Conservation (phyloP, 2,797 vertebrate species). For the Coccyzus lansbergi region DNA sequence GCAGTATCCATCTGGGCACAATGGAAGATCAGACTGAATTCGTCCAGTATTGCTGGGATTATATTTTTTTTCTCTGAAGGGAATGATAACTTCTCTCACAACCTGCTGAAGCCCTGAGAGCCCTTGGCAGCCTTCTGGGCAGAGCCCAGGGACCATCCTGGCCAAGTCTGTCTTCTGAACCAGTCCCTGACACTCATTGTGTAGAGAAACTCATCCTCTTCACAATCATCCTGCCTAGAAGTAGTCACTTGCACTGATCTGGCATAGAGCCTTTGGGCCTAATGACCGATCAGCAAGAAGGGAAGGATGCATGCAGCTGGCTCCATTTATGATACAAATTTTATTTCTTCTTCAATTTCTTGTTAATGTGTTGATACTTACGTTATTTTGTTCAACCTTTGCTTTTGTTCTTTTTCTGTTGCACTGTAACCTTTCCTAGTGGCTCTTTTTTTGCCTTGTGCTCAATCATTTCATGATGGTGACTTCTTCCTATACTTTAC, state of each 20-base stretch:
- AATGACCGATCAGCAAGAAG: neutral
- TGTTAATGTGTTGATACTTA: neutral
- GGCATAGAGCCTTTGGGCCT: neutral
- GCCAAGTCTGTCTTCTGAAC: neutral
- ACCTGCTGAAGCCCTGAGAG: neutral
- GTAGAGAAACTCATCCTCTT: neutral
- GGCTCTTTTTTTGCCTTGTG: neutral
- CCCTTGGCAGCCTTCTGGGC: neutral
- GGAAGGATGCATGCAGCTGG: neutral
- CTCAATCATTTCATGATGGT: neutral
- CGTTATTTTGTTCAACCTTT: neutral
- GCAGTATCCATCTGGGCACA: rapidly evolving
- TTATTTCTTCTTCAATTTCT: constrained; percentile 1
- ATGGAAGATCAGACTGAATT: neutral
- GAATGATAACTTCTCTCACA: neutral
- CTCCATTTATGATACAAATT: neutral
- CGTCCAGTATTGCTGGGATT: neutral
- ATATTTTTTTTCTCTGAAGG: neutral
- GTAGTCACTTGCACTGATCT: neutral
- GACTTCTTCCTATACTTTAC: constrained; percentile 31
- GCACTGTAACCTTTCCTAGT: neutral
- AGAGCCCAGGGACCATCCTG: neutral
- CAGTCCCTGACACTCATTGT: neutral
- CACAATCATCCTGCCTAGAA: neutral
- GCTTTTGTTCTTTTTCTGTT: constrained; percentile 1